Base-by-base conservation (phyloP, 1,140 invertebrate species). In the Mizuhopecten yessoensis region DNA sequence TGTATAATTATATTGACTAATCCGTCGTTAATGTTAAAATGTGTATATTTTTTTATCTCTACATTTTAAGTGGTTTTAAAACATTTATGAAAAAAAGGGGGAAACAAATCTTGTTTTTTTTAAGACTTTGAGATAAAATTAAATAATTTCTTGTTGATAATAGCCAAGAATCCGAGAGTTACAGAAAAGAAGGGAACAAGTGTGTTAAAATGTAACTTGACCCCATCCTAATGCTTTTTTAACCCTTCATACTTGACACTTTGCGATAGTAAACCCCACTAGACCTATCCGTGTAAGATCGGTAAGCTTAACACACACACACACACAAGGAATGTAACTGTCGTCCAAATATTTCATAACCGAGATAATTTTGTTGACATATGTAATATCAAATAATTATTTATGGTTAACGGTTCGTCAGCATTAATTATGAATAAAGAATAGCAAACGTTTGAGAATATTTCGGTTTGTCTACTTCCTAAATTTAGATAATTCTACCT, bases 191-290 rank as follows among this genome's bases (percentile, higher is more conserved):
- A 75, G 57, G 23, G 57, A 75, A 29, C 57, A n/a, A 75, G 57
- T n/a, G 57, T 75, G 57, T 75, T 75, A 29, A 75, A 75, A 29
- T 17, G 57, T 17, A 75, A 75, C n/a, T 29, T n/a, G 57, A 75
- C 57, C 57, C 57, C 29, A 75, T 75, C 57, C 57, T 75, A 75
- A 75, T 75, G 57, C 57, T 75, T 75, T 75, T 75, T 75, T 75
- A 75, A 75, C 57, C 57, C 23, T 5, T 23, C 57, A 29, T 75
- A 75, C 57, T 75, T 75, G 57, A 75, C 57, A 75, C 57, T 75
- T 75, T 75, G 57, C n/a, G 57, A 75, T 75, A 75, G 57, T 29
- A 75, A 0, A 17, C 23, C 57, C 57, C 23, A n/a, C 9, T 17
- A 75, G 23, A 29, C 57, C 23, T 29, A 39, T 17, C 5, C 57